Percentiles rank a stretch among this genome's conserved stretches.
phyloP scores from a whole-genome alignment of 2,888 invertebrate species.

The Punctoribates punctum region DNA sequence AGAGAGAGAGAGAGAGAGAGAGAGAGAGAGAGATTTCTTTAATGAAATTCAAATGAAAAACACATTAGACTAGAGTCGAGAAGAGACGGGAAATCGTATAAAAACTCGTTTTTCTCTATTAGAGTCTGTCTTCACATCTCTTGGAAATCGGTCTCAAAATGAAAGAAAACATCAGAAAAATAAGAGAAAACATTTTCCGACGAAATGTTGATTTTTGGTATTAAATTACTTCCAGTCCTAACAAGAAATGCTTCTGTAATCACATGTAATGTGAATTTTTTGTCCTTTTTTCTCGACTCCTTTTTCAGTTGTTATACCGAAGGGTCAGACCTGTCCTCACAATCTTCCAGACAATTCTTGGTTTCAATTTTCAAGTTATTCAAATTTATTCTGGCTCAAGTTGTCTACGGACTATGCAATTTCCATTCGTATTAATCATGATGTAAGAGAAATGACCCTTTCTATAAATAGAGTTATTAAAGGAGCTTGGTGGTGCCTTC shows the following conservation, averaged over 20 bases:
- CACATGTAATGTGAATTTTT: not conserved
- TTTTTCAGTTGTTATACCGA: not conserved
- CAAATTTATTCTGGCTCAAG: no score
- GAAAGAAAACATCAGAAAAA: not conserved
- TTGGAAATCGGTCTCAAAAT: not conserved
- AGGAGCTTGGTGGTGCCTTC: no score
- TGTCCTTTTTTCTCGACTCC: not conserved
- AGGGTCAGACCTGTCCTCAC: no score
- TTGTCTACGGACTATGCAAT: no score
- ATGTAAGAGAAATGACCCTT: no score
- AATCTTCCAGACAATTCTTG: no score
- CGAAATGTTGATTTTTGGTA: slow-evolving; percentile 25
- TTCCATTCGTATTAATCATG: no score
- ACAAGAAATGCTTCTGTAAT: slow-evolving; percentile 23
- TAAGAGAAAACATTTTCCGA: not conserved
- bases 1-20: slow-evolving; percentile 18
- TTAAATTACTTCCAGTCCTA: slow-evolving; percentile 11
- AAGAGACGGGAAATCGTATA: not conserved
- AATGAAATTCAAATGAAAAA: slow-evolving; percentile 19
- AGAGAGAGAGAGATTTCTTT: slow-evolving; percentile 3
- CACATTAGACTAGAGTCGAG: not conserved
- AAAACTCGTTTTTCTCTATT: not conserved
- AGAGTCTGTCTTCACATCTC: not conserved
- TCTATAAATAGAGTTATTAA: no score
- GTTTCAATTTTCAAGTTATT: no score